Conservation (phyloP, 2,113 vertebrate genomes). For the Notechis scutatus region DNA sequence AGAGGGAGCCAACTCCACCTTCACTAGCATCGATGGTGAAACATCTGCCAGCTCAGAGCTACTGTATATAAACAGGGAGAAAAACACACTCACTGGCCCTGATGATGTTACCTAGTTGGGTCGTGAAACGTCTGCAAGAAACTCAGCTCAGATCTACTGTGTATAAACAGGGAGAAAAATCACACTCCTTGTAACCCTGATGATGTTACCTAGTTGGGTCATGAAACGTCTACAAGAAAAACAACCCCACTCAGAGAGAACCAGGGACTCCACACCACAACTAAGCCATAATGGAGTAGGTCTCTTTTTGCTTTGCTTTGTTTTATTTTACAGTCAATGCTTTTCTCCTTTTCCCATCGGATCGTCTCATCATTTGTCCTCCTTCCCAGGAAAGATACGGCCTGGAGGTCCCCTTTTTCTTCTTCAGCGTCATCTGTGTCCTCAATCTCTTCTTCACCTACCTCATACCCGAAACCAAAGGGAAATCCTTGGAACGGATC, state of each 20-base stretch:
- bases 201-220: no score
- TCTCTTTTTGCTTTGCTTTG: not conserved
- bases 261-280: not conserved
- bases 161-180: no score
- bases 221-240: not conserved
- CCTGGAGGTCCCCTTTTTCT: slow-evolving; percentile 83
- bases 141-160: no score
- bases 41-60: not conserved
- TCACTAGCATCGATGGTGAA: not conserved
- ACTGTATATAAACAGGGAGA: no score
- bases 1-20: no score
- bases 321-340: not conserved
- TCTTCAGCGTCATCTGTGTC: slow-evolving; percentile 78
- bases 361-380: not conserved
- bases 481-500: slow-evolving; percentile 89
- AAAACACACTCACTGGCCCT: not conserved
- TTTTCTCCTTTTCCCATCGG: not conserved
- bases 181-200: no score
- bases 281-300: not conserved
- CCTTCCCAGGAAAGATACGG: slow-evolving; percentile 67
- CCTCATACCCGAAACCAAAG: slow-evolving; percentile 88
- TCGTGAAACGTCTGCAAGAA: no score
- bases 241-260: not conserved
- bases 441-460: slow-evolving; percentile 83
- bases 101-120: not conserved